Percentiles rank a stretch among this genome's conserved stretches.
phyloP scores from a whole-genome alignment of 2,888 invertebrate genomes.

The Hypercompe scribonia region DNA sequence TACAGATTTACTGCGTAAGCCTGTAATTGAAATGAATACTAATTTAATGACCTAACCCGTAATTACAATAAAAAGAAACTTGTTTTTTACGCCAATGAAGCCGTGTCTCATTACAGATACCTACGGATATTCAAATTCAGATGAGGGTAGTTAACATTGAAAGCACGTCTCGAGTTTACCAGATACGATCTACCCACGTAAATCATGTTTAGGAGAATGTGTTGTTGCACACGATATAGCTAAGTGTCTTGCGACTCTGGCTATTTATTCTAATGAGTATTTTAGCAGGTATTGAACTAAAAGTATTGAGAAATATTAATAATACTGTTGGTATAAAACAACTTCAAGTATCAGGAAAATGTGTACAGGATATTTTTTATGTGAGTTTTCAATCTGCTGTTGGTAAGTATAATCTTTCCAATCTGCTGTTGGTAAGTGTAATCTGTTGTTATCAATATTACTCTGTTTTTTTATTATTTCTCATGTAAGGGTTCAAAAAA shows the following conservation, averaged over 20 bases:
- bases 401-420: too few relatives aligned
- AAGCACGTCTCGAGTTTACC: constrained; percentile 69
- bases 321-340: constrained; percentile 28
- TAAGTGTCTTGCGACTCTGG: constrained; percentile 32
- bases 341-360: constrained; percentile 35
- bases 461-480: too few relatives aligned
- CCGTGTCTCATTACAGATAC: constrained; percentile 55
- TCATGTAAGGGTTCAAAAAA: too few relatives aligned
- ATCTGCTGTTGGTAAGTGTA: too few relatives aligned
- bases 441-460: too few relatives aligned
- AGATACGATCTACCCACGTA: constrained; percentile 46
- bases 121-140: constrained; percentile 62
- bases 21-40: neutral
- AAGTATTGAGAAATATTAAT: constrained; percentile 13
- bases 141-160: constrained; percentile 61
- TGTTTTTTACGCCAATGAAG: constrained; percentile 42
- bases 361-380: too few relatives aligned
- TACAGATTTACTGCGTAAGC: neutral
- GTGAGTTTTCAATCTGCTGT: too few relatives aligned
- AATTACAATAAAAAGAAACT: neutral
- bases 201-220: constrained; percentile 38
- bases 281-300: constrained; percentile 12
- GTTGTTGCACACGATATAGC: constrained; percentile 45
- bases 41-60: neutral
- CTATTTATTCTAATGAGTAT: constrained; percentile 9